These are phyloP conservation scores for Pinctada fucata DNA, from an alignment of 2,888 invertebrate species.

Conservation along the genomic window DNA sequence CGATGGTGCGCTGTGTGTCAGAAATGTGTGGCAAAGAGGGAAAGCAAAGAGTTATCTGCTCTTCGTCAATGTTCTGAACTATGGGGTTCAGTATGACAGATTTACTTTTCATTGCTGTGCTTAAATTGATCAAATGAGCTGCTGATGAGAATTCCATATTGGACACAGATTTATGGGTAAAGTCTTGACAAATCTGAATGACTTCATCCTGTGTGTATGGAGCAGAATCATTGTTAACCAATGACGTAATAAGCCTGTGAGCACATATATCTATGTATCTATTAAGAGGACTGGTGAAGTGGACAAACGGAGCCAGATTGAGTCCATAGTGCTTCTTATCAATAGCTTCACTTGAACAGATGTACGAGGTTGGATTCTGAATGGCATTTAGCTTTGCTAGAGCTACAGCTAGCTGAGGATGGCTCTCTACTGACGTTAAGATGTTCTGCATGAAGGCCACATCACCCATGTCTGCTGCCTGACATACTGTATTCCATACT, in stretches of 20 bases:
- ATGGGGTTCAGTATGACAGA: conserved; percentile 63
- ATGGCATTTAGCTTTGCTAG: conserved; percentile 54
- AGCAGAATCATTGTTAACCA: conserved; percentile 54
- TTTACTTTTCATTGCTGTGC: conserved; percentile 51
- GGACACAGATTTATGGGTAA: conserved; percentile 32
- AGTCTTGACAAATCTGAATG: conserved; percentile 47
- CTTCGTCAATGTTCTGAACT: conserved; percentile 56
- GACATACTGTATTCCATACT: conserved; percentile 54
- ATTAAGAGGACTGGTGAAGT: conserved; percentile 67
- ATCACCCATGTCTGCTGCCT: conserved; percentile 51
- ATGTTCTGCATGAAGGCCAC: conserved; percentile 54
- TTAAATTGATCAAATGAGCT: conserved; percentile 49
- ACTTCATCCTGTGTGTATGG: conserved; percentile 61
- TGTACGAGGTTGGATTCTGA: conserved; percentile 54
- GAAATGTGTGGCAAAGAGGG: conserved; percentile 48
- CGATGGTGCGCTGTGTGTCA: conserved; percentile 43
- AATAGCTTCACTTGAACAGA: conserved; percentile 51
- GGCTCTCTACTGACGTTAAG: conserved; percentile 62
- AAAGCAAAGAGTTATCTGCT: conserved; percentile 49
- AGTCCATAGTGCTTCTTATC: conserved; percentile 59
- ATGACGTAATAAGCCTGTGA: conserved; percentile 63
- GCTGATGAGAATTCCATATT: conserved; percentile 45
- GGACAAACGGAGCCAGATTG: conserved; percentile 58
- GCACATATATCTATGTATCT: conserved; percentile 68
- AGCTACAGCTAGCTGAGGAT: conserved; percentile 67